These are phyloP conservation scores for Pteropus rufus DNA, from an alignment of 2,797 vertebrate species.

Conservation along the genomic window DNA sequence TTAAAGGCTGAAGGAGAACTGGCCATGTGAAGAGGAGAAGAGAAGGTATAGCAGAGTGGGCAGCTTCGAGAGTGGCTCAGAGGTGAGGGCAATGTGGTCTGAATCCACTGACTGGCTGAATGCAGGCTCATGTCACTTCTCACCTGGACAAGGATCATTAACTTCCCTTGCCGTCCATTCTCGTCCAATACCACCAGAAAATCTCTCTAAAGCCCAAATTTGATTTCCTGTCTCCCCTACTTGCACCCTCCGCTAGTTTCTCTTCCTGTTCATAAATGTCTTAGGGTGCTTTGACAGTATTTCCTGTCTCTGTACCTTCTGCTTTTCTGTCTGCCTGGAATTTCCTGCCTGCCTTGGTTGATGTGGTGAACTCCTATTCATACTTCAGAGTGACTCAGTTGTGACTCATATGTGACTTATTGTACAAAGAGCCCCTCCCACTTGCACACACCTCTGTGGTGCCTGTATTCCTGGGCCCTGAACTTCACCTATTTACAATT, in stretches of 20 bases:
- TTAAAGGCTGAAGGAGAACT: not conserved
- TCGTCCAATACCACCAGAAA: not conserved
- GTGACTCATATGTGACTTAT: slow-evolving; percentile 27
- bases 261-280: not conserved
- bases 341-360: not conserved
- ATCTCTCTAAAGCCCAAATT: not conserved
- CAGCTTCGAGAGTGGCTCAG: not conserved
- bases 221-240: not conserved
- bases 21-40: not conserved
- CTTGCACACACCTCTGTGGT: not conserved
- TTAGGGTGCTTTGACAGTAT: not conserved
- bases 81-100: not conserved
- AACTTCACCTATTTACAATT: not conserved
- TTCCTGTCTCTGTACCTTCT: not conserved
- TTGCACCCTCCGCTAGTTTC: not conserved
- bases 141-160: not conserved
- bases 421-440: not conserved
- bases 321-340: not conserved
- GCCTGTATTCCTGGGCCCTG: fast-evolving
- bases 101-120: not conserved
- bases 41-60: not conserved
- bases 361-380: not conserved
- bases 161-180: not conserved
- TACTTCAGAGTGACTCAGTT: slow-evolving; percentile 20
- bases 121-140: not conserved